Base-by-base conservation (phyloP, 2,888 invertebrate genomes). In the Ectemnius cavifrons region DNA sequence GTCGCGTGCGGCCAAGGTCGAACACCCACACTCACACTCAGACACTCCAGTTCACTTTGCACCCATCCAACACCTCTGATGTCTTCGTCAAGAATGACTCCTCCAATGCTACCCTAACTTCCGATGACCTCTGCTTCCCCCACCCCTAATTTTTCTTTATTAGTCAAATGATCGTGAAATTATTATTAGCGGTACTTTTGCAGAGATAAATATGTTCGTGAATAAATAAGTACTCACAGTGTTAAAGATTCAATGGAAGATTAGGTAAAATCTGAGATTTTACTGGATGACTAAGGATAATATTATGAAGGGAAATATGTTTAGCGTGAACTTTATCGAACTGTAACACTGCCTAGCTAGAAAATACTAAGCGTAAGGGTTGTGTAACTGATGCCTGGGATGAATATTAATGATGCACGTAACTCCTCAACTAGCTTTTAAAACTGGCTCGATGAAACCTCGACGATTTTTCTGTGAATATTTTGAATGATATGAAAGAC, bases 1-100 rank as follows among this genome's bases (percentile, higher is more conserved):
- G 79, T 89, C 88, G 89, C 89, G 89, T 89, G 89, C 86, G 88
- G 87, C 88, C 89, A 89, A 89, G 89, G 89, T 89, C 89, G 81
- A 84, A 74, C 75, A 77, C 64, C 82, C 27, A 63, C 79, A 37
- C 8, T 37, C 8, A 37, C 37, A 37, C 37, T 37, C 37, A 6
- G 37, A 37, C 74, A 79, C 83, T 73, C 81, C 73, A 16, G 14
- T 59, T 79, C 84, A 80, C 80, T 86, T 77, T 37, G 66, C 63
- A 23, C 64, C 58, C 77, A 57, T 62, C 37, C 37, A 37, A 37
- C 37, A 37, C 37, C 37, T 37, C 37, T 67, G 71, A 74, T 71
- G 70, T 73, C 61, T 66, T 64, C 62, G 66, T 78, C 79, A 72
- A 27, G 23, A 61, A 18, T 16, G 18, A n/a, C 13, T 52, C 11